Evolutionary conservation across 2,113 vertebrate genomes (phyloP).

Genomic region (Hassar affinis): DNA sequence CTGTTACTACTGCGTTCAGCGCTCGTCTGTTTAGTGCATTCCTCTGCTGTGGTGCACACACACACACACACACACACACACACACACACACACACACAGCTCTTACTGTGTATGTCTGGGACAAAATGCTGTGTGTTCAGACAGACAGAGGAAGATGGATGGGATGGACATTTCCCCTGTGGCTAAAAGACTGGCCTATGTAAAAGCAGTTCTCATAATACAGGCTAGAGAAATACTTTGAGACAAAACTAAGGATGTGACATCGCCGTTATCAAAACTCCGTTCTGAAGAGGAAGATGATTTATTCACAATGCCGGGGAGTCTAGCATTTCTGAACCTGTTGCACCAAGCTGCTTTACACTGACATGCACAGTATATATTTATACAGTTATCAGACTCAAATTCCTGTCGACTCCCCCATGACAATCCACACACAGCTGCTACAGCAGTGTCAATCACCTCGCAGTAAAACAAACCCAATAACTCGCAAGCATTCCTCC

Average conservation of each 20-base stretch:
- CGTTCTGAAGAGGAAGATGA: neutral
- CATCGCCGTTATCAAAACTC: neutral
- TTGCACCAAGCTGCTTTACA: neutral
- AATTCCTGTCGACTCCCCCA: conserved; percentile 1
- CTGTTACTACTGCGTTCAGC: neutral
- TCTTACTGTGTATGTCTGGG: neutral
- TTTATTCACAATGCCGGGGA: neutral
- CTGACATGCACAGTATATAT: neutral
- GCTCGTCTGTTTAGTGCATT: neutral
- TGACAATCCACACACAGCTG: conserved; percentile 37
- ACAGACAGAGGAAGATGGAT: conserved; percentile 17
- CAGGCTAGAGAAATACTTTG: neutral
- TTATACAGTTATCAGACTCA: neutral
- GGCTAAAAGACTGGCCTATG: neutral
- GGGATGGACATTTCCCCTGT: neutral
- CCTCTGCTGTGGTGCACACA: too few species aligned
- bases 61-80: too few species aligned
- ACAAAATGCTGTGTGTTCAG: conserved; percentile 34
- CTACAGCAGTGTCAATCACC: conserved; percentile 14
- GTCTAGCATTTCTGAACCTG: neutral
- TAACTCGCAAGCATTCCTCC: neutral
- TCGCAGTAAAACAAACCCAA: conserved; percentile 1
- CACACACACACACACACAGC: neutral
- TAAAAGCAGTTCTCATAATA: neutral
- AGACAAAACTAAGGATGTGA: neutral